Conservation (phyloP, 2,797 vertebrate species). For the Myripristis murdjan region DNA sequence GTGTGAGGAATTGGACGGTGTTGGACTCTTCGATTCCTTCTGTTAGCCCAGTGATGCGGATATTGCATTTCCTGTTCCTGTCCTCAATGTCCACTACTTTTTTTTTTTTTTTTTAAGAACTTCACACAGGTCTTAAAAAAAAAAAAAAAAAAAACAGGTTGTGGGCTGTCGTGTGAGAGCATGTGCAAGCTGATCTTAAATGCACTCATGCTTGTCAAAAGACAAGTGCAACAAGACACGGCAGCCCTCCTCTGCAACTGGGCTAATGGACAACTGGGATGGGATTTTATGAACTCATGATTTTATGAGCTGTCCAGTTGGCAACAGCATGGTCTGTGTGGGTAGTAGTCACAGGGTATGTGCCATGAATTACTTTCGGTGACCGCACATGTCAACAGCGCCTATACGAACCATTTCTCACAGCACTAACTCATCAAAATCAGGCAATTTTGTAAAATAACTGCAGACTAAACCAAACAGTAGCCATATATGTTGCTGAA, state of each 20-base stretch:
- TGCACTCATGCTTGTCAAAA: neutral
- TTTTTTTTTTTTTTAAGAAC: no score
- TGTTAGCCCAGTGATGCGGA: neutral
- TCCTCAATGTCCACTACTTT: conserved; percentile 15
- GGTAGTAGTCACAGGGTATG: conserved; percentile 30
- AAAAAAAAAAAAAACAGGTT: no score
- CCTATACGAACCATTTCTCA: conserved; percentile 38
- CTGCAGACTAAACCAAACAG: conserved; percentile 53
- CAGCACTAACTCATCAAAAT: conserved; percentile 24
- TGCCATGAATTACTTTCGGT: conserved; percentile 44
- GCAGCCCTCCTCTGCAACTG: neutral
- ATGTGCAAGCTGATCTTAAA: neutral
- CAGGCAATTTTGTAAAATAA: conserved; percentile 24
- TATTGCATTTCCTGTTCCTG: conserved; percentile 14
- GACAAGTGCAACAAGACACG: conserved; percentile 1
- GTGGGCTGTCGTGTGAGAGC: no score
- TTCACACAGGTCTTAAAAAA: no score
- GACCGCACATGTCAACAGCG: conserved; percentile 48
- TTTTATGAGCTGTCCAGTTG: conserved; percentile 18
- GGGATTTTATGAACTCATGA: conserved; percentile 27
- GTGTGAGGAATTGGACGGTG: neutral
- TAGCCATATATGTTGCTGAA: conserved; percentile 38
- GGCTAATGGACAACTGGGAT: conserved; percentile 36
- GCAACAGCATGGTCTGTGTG: conserved; percentile 12
- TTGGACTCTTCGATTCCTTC: conserved; percentile 17